Base-by-base conservation (phyloP, 2,888 invertebrate genomes). In the Mactromeris polynyma region DNA sequence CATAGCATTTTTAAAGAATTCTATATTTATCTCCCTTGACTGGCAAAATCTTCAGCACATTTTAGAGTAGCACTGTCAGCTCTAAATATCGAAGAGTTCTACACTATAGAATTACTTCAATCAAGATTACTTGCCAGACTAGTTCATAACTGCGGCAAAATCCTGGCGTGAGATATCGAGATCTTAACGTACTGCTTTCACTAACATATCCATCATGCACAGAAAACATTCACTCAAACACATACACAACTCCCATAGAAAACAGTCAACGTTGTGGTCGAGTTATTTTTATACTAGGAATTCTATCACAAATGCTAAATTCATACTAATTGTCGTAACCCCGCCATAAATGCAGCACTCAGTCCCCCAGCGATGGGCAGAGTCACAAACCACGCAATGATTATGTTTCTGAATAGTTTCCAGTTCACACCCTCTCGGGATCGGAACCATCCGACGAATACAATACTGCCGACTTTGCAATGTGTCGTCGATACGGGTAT, bases 391-490 rank as follows among this genome's bases (percentile, higher is more conserved):
- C 99, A 99, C 85, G 99, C 99, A 95, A 98, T 98, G 93, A 99
- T 98, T 95, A 99, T 99, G 97, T 99, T 99, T 95, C 99, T 93
- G 95, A 97, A 97, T 11, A 97, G 94, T 86, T 95, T 95, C 97
- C 97, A 97, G 93, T 97, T 96, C 40, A 97, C 97, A 81, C 96
- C 96, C 79, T 96, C 95, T n/a, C 94, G 92, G 0, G 96, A 96
- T n/a, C 96, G 93, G 79, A 96, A 95, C 54, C 96, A 93, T 19
- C 99, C 99, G 90, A 99, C 99, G 96, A 98, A 98, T 78, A 99
- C 99, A 64, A 99, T 99, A 40, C 99, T 99, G 89, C 99, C 99
- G 42, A 99, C 99, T 97, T 99, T 99, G 97, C 99, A 99, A 97
- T 99, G 99, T 2, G 99, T 99, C 21, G 99, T 99, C 93, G 99